phyloP scores from a whole-genome alignment of 2,888 invertebrate species.

The Muscina levida region DNA sequence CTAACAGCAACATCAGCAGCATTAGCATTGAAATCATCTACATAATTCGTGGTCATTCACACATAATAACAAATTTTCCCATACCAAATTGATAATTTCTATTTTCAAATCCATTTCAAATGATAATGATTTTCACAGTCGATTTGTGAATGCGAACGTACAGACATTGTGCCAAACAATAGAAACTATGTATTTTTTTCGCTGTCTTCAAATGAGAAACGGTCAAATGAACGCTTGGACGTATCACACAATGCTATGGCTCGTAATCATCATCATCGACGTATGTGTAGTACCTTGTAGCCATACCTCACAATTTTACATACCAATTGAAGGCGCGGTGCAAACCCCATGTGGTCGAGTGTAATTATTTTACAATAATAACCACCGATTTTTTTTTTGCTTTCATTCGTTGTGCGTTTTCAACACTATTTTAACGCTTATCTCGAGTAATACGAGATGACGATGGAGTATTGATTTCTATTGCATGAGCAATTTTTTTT shows the following conservation, averaged over 20 bases:
- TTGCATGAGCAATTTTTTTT: constrained; percentile 1
- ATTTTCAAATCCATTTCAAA: constrained; percentile 30
- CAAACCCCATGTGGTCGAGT: constrained; percentile 30
- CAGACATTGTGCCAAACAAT: no score
- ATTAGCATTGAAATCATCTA: no score
- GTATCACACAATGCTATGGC: not conserved
- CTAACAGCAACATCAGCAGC: no score
- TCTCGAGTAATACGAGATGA: constrained; percentile 4
- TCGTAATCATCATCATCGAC: constrained; percentile 16
- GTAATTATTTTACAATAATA: constrained; percentile 61
- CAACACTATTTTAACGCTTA: constrained; percentile 52
- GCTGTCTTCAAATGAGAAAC: no score
- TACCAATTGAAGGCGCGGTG: not conserved
- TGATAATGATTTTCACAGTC: constrained; percentile 46
- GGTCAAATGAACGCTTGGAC: no score
- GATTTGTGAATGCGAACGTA: constrained; percentile 8
- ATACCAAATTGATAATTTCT: constrained; percentile 39
- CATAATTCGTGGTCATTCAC: no score
- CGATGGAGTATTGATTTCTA: not conserved
- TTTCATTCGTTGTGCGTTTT: no score
- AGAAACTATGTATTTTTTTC: no score
- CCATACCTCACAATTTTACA: not conserved
- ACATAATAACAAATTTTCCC: constrained; percentile 22
- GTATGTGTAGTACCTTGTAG: not conserved
- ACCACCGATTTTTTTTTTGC: not conserved